Evolutionary conservation across 2,113 vertebrate species (phyloP).

Genomic region (Cromileptes altivelis): DNA sequence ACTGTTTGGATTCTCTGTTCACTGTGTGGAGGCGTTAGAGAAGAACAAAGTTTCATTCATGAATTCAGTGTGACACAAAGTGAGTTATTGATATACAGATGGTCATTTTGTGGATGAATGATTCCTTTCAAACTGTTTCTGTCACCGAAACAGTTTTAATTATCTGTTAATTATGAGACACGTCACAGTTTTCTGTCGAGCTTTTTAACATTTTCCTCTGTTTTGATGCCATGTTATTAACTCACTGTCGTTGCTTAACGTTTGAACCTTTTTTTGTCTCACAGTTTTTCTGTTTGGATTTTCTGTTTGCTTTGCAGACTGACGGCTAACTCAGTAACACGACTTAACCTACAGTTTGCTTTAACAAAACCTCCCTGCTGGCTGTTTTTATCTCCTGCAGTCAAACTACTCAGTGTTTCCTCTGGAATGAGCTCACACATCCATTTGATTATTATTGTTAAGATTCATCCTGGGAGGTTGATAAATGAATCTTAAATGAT

Average conservation of each 20-base stretch:
- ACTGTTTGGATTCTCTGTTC: too few species aligned
- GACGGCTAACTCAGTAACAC: slow-evolving; percentile 7
- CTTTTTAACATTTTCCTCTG: not conserved
- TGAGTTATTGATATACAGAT: too few species aligned
- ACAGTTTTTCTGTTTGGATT: not conserved
- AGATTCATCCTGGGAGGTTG: not conserved
- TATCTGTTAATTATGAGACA: not conserved
- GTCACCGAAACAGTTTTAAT: too few species aligned
- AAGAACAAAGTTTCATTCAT: too few species aligned
- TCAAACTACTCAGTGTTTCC: slow-evolving; percentile 1
- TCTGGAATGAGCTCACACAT: not conserved
- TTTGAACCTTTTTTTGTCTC: too few species aligned
- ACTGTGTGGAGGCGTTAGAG: too few species aligned
- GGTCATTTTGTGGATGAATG: too few species aligned
- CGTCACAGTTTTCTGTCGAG: not conserved
- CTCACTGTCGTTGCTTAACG: not conserved
- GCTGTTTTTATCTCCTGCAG: not conserved
- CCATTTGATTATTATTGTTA: not conserved
- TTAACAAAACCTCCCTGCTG: not conserved
- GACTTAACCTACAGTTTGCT: not conserved
- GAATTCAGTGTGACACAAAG: too few species aligned
- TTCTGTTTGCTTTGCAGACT: not conserved
- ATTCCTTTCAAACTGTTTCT: too few species aligned
- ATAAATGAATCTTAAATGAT: not conserved
- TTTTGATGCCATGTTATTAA: not conserved